These are phyloP conservation scores for Oplegnathus fasciatus DNA, from an alignment of 2,113 vertebrate species.

Conservation along the genomic window DNA sequence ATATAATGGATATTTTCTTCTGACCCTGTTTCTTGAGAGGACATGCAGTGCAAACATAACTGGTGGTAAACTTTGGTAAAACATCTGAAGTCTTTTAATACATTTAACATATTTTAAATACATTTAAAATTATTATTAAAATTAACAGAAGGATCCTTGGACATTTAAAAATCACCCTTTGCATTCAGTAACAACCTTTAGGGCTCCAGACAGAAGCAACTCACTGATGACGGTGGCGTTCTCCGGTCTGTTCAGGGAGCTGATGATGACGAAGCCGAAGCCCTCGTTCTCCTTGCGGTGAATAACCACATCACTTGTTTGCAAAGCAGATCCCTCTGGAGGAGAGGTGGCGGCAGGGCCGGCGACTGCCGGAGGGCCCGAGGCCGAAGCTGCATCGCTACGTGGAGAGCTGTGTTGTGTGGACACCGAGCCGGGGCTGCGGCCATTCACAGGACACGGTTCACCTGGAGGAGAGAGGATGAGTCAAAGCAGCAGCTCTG, in stretches of 20 bases:
- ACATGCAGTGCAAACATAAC: background rate
- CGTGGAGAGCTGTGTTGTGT: slow-evolving; percentile 97
- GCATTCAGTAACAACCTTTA: slow-evolving; percentile 4
- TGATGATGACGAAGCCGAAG: slow-evolving; percentile 99
- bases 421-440: slow-evolving; percentile 93
- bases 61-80: background rate
- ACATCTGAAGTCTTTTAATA: background rate
- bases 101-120: background rate
- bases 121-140: background rate
- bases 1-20: background rate
- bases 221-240: slow-evolving; percentile 94
- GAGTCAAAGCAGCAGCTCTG: slow-evolving; percentile 3
- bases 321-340: slow-evolving; percentile 88
- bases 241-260: slow-evolving; percentile 96
- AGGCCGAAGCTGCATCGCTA: slow-evolving; percentile 87
- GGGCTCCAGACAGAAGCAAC: slow-evolving; percentile 62
- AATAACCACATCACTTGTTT: slow-evolving; percentile 95
- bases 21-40: background rate
- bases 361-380: slow-evolving; percentile 74
- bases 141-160: background rate
- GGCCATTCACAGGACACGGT: slow-evolving; percentile 93
- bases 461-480: slow-evolving; percentile 86
- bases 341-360: slow-evolving; percentile 71
- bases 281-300: slow-evolving; percentile 98
- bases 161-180: background rate